Evolutionary conservation across 2,888 invertebrate genomes (phyloP), one percentile per base, ranked within the genome.

Genomic region (Drosophila crucigera): DNA sequence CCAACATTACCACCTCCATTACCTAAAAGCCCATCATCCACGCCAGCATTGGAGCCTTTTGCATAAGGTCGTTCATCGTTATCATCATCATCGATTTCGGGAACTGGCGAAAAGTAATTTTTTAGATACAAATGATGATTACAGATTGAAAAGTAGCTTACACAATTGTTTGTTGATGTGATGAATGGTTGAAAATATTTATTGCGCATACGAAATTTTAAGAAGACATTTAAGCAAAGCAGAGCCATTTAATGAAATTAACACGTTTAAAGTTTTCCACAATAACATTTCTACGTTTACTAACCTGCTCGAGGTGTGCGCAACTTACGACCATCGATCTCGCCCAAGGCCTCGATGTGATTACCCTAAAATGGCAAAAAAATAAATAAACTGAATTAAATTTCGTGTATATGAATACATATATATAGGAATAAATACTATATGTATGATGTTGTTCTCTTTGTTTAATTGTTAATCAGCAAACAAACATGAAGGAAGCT

Each of bases 1-100:
- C 53, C 82, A 22, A 60, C 69, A 11, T 9, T 3, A 0, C 25
- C 49, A 4, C 85, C 85, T 0, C 92, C 91, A 33, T 58, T 28
- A 95, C 93, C 69, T 31, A 89, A n/a, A 10, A 96, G 94, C 0
- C 96, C 96, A 88, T 96, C 96, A 74, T 96, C 96, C 54, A 96
- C 94, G 35, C 96, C 96, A 28, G 68, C 52, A 63, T 94, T 94
- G 81, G 93, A 94, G 1, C 94, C 92, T 33, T 93, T 92, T 35
- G 93, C 91, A 56, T 91, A 91, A 14, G 93, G 92, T 55, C 92
- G 91, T 28, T 92, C 93, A 47, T 94, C 94, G 68, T 95, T 95
- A 55, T 95, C 94, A 52, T 95, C 92, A 70, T 95, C 95, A 66
- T 95, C 50, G 64, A 75, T 81, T 92, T 92, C 72, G 82, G 89